phyloP scores from a whole-genome alignment of 2,797 vertebrate genomes.

The Rhinatrema bivittatum region DNA sequence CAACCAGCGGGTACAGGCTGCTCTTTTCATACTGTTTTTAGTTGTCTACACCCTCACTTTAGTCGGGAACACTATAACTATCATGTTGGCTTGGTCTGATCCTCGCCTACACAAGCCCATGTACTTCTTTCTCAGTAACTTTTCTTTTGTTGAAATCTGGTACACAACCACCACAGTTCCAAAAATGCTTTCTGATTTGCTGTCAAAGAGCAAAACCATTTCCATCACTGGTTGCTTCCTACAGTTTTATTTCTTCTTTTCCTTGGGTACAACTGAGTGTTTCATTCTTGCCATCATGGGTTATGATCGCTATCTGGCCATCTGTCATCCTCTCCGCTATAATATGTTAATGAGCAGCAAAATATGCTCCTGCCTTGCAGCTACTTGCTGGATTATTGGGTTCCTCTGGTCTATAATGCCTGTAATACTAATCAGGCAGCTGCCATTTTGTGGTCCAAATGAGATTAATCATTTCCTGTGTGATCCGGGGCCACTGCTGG shows the following conservation, averaged over 20 bases:
- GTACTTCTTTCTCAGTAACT: constrained; percentile 14
- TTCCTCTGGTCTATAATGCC: constrained; percentile 8
- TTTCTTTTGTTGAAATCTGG: constrained; percentile 23
- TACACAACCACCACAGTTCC: constrained; percentile 12
- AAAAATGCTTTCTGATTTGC: constrained; percentile 8
- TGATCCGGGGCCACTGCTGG: constrained; percentile 16
- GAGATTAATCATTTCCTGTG: constrained; percentile 21
- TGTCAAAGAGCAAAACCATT: constrained; percentile 7
- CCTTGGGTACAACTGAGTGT: constrained; percentile 7
- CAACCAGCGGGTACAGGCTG: not conserved
- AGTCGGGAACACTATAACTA: constrained; percentile 12
- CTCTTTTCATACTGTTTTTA: constrained; percentile 7
- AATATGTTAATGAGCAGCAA: constrained; percentile 7
- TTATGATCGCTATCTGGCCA: constrained; percentile 15
- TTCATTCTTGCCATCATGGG: constrained; percentile 18
- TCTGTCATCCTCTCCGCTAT: constrained; percentile 12
- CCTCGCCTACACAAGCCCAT: constrained; percentile 4
- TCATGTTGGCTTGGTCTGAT: constrained; percentile 3
- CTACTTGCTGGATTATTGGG: constrained; percentile 11
- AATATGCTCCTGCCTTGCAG: constrained; percentile 1
- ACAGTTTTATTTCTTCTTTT: constrained; percentile 14
- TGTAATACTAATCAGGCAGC: constrained; percentile 3
- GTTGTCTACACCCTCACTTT: constrained; percentile 9
- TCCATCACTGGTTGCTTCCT: constrained; percentile 11
- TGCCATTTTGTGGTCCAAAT: constrained; percentile 19